These are phyloP conservation scores for Phania funesta DNA, from an alignment of 2,888 invertebrate species.

Conservation along the genomic window DNA sequence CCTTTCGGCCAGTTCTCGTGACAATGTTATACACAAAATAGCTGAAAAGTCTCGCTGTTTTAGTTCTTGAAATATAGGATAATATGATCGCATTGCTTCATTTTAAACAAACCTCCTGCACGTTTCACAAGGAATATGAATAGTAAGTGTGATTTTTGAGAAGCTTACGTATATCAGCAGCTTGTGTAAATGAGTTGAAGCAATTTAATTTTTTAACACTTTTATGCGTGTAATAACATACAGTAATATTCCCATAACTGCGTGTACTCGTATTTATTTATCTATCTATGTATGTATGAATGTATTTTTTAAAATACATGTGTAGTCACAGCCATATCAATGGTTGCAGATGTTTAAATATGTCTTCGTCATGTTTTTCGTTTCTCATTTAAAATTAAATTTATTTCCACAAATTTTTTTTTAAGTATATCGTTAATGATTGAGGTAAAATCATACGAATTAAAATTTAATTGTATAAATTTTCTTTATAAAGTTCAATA, in stretches of 20 bases:
- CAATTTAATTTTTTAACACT: slow-evolving; percentile 14
- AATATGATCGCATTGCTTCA: too few relatives aligned
- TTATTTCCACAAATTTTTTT: neutral
- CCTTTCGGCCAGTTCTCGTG: too few relatives aligned
- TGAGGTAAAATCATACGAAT: neutral
- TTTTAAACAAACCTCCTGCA: too few relatives aligned
- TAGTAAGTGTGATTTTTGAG: neutral
- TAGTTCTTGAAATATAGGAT: too few relatives aligned
- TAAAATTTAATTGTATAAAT: neutral
- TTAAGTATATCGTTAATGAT: neutral
- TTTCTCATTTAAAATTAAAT: neutral
- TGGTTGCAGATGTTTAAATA: neutral
- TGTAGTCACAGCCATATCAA: neutral
- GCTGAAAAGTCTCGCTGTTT: too few relatives aligned
- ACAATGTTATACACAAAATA: too few relatives aligned
- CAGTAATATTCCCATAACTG: neutral
- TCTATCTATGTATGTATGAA: neutral
- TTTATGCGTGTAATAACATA: neutral
- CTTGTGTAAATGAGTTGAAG: neutral
- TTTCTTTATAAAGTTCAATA: neutral
- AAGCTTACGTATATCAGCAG: too few relatives aligned
- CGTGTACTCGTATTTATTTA: too few relatives aligned
- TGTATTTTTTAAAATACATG: neutral
- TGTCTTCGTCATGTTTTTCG: neutral
- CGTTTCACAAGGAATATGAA: slow-evolving; percentile 1